A percentile compares a stretch with the other conserved stretches of the same genome.
Conservation (phyloP, 2,113 vertebrate genomes). For the Donacobius atricapilla region DNA sequence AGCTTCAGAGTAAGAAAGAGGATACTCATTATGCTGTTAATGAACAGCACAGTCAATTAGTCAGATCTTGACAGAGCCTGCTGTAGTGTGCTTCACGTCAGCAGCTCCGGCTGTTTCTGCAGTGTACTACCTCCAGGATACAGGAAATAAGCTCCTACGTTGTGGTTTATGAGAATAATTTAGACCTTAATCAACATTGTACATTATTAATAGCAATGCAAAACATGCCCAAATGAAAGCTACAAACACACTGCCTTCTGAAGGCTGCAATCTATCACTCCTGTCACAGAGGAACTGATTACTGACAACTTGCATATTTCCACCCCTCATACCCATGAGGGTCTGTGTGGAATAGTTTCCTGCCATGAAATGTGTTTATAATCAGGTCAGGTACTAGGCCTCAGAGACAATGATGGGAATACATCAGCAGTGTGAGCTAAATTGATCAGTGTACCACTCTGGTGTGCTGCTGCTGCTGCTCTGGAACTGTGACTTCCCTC, state of each 20-base stretch:
- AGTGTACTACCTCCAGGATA: background rate
- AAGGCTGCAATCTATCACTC: background rate
- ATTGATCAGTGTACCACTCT: background rate
- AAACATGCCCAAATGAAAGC: background rate
- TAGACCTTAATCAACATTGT: background rate
- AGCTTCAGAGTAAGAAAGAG: background rate
- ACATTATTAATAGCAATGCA: background rate
- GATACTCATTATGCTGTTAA: background rate
- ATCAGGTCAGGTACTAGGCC: background rate
- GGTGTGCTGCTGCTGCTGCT: background rate
- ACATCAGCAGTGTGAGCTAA: background rate
- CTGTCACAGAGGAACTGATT: background rate
- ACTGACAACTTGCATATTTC: background rate
- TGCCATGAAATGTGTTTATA: background rate
- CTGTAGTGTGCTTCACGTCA: background rate
- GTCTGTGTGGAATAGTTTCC: background rate
- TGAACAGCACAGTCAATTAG: background rate
- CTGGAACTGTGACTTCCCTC: background rate
- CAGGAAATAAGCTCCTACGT: background rate
- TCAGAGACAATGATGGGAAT: background rate
- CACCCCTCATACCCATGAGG: fast-evolving
- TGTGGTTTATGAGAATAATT: background rate
- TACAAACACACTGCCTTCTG: background rate
- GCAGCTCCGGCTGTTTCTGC: background rate
- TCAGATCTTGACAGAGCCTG: background rate